Evolutionary conservation across 2,113 vertebrate species (phyloP).

Genomic region (Dromaius novaehollandiae): DNA sequence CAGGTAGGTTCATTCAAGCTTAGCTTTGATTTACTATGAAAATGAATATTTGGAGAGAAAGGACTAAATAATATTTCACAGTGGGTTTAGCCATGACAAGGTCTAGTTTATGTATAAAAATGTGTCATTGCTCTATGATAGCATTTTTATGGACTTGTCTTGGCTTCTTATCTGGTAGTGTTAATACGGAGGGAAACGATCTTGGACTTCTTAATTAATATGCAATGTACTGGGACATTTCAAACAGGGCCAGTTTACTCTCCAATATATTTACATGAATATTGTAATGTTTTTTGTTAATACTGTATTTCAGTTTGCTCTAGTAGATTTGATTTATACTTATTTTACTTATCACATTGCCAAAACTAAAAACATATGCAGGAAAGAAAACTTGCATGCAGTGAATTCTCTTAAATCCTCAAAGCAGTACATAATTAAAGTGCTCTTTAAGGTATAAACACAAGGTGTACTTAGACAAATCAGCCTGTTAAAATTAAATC

Average conservation of each 20-base stretch:
- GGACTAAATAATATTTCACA: neutral
- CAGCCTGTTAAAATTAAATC: neutral
- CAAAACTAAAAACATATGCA: neutral
- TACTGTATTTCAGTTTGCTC: neutral
- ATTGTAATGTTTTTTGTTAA: neutral
- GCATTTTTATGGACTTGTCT: neutral
- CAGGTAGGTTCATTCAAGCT: conserved; percentile 80
- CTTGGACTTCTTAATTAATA: neutral
- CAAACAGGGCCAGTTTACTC: neutral
- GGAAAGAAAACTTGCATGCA: neutral
- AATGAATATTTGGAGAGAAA: neutral
- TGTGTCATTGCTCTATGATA: neutral
- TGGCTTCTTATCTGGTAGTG: neutral
- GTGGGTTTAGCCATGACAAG: neutral
- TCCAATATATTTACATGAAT: neutral
- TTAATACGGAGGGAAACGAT: neutral
- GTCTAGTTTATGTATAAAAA: neutral
- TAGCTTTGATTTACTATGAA: neutral
- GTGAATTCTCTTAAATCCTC: neutral
- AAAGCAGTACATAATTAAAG: neutral
- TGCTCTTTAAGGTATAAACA: neutral
- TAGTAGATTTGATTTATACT: neutral
- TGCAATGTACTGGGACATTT: neutral
- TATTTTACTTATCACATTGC: neutral
- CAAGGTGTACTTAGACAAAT: neutral